These are phyloP conservation scores for Protobothrops flavoviridis DNA, from an alignment of 2,113 vertebrate species.

Conservation along the genomic window DNA sequence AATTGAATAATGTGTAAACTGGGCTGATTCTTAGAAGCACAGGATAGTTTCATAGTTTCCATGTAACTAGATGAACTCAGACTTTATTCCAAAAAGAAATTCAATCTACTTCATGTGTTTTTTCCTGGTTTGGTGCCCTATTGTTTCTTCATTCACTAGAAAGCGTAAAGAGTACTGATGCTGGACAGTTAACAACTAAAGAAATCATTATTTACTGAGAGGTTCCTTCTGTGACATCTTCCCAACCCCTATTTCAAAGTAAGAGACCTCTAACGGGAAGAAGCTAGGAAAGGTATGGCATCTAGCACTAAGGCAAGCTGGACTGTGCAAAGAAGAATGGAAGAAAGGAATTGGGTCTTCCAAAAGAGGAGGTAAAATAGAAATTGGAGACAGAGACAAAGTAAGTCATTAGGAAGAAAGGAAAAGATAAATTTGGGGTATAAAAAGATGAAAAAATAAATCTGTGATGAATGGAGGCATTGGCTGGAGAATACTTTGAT, in stretches of 20 bases:
- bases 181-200: not conserved
- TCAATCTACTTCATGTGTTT: not conserved
- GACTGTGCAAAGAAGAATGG: not conserved
- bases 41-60: not conserved
- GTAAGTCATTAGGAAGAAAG: not conserved
- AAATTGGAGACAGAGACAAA: not conserved
- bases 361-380: not conserved
- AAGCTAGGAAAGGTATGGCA: not conserved
- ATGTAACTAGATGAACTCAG: not conserved
- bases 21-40: not conserved
- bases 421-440: not conserved
- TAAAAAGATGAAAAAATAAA: not conserved
- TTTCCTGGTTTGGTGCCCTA: not conserved
- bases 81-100: not conserved
- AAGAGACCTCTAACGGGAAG: not conserved
- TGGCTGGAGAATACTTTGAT: not conserved
- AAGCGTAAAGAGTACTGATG: not conserved
- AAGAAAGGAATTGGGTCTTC: not conserved
- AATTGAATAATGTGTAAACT: not conserved
- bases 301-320: not conserved
- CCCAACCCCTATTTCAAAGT: not conserved
- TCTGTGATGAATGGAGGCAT: not conserved
- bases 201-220: not conserved
- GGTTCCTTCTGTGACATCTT: not conserved
- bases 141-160: not conserved